Evolutionary conservation across 2,113 vertebrate species (phyloP), one percentile per base, ranked within the genome.

Genomic region (Emydura subglobosa): DNA sequence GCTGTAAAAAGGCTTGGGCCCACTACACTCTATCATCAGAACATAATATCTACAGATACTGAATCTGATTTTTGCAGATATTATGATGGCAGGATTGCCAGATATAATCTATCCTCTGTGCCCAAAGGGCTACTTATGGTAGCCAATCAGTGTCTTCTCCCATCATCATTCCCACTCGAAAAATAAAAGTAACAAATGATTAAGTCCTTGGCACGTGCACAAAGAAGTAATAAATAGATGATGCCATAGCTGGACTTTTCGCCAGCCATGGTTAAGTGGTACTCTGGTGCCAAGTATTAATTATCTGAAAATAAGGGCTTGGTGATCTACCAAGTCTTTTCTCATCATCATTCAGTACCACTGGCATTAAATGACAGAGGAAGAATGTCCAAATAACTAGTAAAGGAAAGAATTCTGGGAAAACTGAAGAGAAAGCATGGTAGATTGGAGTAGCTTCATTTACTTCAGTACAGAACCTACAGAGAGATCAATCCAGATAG

Each of bases 221-320:
- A 95, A 94, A 91, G 83, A 96, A 97, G 91, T 92, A 97, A 87
- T 97, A 96, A 98, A 95, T 93, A 96, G 87, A 91, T 57, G 81
- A 94, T 92, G 85, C 96, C 97, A 97, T 96, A 90, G 87, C 89
- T 98, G 94, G 97, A 97, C 90, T 93, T 98, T 95, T 90, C 31
- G 51, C 97, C 97, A 96, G 94, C 97, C 97, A 98, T 92, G 93
- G 93, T 95, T 95, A 98, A 97, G 93, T 91, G 82, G 90, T 93
- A 85, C 81, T 83, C 50, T 19, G 29, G n/a, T 95, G 98, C 97
- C 98, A 98, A 98, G 92, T 96, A 98, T 96, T 98, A 98, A 98
- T 98, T 98, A 98, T 90, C 97, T 97, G 93, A 97, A 98, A 98
- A 98, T 97, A 96, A 98, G 95, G 83, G 85, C 86, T 98, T 98